A percentile compares a stretch with the other conserved stretches of the same genome.
These are phyloP conservation scores for Noctua comes DNA, from an alignment of 2,888 invertebrate genomes.

Conservation along the genomic window DNA sequence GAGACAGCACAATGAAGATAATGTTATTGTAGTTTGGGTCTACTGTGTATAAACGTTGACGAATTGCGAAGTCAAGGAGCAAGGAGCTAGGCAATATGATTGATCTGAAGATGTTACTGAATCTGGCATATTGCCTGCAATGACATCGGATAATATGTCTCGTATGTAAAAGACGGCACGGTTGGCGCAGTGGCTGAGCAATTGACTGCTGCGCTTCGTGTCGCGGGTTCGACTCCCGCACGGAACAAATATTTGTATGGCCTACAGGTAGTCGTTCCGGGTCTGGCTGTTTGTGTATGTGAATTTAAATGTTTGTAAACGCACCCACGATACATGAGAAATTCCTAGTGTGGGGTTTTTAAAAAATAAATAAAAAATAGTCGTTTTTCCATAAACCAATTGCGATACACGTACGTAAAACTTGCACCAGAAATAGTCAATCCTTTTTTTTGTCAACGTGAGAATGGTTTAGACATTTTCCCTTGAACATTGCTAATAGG, in stretches of 20 bases:
- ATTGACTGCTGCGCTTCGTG: too few species aligned
- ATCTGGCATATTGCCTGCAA: background rate
- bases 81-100: background rate
- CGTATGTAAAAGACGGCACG: background rate
- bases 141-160: background rate
- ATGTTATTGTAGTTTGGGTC: constrained; percentile 12
- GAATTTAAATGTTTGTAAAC: too few species aligned
- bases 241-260: too few species aligned
- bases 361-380: too few species aligned
- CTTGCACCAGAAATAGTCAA: constrained; percentile 35
- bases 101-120: background rate
- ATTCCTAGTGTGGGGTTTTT: too few species aligned
- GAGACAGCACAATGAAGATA: constrained; percentile 17
- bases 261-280: too few species aligned
- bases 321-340: too few species aligned
- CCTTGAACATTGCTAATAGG: background rate
- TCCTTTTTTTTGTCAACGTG: background rate
- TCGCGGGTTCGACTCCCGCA: too few species aligned
- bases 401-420: background rate
- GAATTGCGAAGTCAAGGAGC: background rate
- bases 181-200: too few species aligned
- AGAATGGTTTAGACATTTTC: background rate
- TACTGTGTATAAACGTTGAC: constrained; percentile 20
- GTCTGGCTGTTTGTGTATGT: too few species aligned
- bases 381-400: background rate